Evolutionary conservation across 2,113 vertebrate species (phyloP).

Genomic region (Microtus ochrogaster): DNA sequence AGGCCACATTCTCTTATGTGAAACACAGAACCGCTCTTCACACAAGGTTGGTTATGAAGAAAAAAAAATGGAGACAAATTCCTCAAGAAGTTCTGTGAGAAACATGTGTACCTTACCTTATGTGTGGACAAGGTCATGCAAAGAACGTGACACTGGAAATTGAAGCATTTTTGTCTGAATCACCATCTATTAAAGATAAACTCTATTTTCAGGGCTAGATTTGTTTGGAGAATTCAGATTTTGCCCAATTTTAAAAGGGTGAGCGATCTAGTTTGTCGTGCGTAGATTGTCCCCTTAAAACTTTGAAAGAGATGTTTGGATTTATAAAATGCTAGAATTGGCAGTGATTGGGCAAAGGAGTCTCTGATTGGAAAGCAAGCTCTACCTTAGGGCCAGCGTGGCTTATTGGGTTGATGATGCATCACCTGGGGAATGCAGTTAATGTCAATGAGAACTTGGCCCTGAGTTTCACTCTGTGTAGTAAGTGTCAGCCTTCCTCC

Average conservation of each 20-base stretch:
- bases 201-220: slow-evolving; percentile 53
- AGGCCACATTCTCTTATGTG: slow-evolving; percentile 2
- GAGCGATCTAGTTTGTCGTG: not conserved
- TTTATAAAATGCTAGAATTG: not conserved
- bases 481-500: slow-evolving; percentile 24
- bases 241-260: slow-evolving; percentile 55
- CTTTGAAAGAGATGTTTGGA: not conserved
- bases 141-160: slow-evolving; percentile 41
- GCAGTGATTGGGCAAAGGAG: accelerated
- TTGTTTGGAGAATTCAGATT: slow-evolving; percentile 7
- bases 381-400: not conserved
- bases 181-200: slow-evolving; percentile 35
- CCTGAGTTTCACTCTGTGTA: not conserved
- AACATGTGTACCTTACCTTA: accelerated
- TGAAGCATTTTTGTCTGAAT: slow-evolving; percentile 4
- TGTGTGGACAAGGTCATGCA: too few species aligned
- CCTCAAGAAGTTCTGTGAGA: not conserved
- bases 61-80: not conserved
- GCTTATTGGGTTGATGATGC: not conserved
- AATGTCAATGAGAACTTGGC: not conserved
- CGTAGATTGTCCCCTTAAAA: slow-evolving; percentile 42
- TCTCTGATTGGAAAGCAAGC: not conserved
- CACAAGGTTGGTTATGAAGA: not conserved
- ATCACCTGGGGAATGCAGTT: slow-evolving; percentile 2
- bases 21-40: not conserved